Evolutionary conservation across 2,888 invertebrate genomes (phyloP), one percentile per base, ranked within the genome.

Genomic region (Mimumesa dahlbomi): DNA sequence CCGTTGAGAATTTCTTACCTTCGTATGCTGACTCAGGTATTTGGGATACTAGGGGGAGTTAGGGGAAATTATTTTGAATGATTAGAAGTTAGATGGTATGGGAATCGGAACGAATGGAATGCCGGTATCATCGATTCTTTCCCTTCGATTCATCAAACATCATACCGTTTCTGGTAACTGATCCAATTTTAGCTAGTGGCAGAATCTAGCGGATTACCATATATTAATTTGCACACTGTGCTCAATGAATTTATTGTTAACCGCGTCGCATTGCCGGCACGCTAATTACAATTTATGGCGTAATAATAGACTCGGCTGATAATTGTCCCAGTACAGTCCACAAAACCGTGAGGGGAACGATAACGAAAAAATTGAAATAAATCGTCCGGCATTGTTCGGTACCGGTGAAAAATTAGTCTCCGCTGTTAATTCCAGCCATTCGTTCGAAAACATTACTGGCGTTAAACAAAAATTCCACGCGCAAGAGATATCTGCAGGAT

Each of bases 161-260:
- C 53, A 49, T 65, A n/a, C 59, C 58, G 59, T 63, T 52, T 34
- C 52, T 50, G 40, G 14, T 34, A 49, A 61, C 50, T 54, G 73
- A 76, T 79, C 76, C 59, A 74, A 77, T 79, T 77, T 71, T 67
- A 53, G 36, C 70, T 61, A 56, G 31, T 61, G 71, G 59, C 75
- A 58, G 61, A 63, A 65, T 72, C 77, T 68, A 48, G 45, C 38
- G 56, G 65, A 79, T 79, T 80, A 79, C 53, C 79, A 79, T 79
- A 80, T 66, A 80, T 79, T 80, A 75, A 80, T 77, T 79, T 75
- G 68, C 74, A 53, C 77, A 52, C 62, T 45, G 54, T 49, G 70
- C 50, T 48, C 69, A 70, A 80, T 77, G 77, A 79, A 80, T 80
- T 77, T 79, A 80, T 80, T 80, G 75, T 77, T 72, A 77, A 80